Percentiles rank a stretch among this genome's conserved stretches.
These are phyloP conservation scores for Fregetta grallaria DNA, from an alignment of 2,113 vertebrate genomes.

Conservation along the genomic window DNA sequence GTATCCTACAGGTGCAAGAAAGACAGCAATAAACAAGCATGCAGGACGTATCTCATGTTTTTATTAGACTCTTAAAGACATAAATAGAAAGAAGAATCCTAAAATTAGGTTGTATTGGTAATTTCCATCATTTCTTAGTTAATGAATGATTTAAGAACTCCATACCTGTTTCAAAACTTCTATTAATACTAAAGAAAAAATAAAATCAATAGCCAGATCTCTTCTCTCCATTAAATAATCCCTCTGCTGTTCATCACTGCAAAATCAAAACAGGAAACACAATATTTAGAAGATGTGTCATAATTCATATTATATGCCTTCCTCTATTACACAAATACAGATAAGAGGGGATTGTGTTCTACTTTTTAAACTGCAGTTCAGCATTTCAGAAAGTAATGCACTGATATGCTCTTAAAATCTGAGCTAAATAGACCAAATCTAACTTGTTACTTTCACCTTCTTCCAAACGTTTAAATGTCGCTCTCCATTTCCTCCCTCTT, in stretches of 20 bases:
- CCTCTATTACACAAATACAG: not conserved
- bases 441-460: not conserved
- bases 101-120: not conserved
- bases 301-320: not conserved
- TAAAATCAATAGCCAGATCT: constrained; percentile 98
- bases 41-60: not conserved
- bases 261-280: constrained; percentile 65
- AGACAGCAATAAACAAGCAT: not conserved
- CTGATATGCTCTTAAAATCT: not conserved
- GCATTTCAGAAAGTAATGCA: not conserved
- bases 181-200: constrained; percentile 97
- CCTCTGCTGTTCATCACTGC: constrained; percentile 95
- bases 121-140: not conserved
- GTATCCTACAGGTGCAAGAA: not conserved
- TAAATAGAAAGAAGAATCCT: not conserved
- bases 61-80: not conserved
- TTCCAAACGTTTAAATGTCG: not conserved
- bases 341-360: not conserved
- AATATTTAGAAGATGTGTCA: not conserved
- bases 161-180: constrained; percentile 98
- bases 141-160: constrained; percentile 11
- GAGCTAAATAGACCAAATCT: not conserved
- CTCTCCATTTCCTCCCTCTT: not conserved
- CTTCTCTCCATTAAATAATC: constrained; percentile 97
- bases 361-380: not conserved